Evolutionary conservation across 2,888 invertebrate genomes (phyloP).

Genomic region (Clistopyga incitator): DNA sequence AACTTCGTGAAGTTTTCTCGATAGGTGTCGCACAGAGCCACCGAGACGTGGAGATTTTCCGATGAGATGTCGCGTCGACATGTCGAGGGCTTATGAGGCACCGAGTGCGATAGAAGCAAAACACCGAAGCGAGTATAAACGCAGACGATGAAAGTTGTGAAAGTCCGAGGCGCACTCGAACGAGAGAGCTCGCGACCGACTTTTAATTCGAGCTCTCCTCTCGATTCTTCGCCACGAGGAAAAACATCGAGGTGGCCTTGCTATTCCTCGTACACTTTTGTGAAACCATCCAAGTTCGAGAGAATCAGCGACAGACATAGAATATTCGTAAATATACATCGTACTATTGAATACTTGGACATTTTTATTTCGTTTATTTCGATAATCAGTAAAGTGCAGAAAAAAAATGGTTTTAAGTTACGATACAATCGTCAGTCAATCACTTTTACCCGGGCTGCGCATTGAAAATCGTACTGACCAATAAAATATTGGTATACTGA

Average conservation of each 20-base stretch:
- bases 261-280: neutral
- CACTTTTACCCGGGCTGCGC: neutral
- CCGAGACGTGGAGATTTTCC: slow-evolving; percentile 20
- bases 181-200: slow-evolving; percentile 58
- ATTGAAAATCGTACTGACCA: neutral
- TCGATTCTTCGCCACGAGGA: slow-evolving; percentile 42
- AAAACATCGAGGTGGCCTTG: slow-evolving; percentile 28
- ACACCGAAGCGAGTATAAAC: slow-evolving; percentile 42
- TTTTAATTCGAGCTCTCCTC: slow-evolving; percentile 61
- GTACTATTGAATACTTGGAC: neutral
- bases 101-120: slow-evolving; percentile 19
- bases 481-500: neutral
- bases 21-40: neutral
- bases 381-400: neutral
- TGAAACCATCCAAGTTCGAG: neutral
- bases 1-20: slow-evolving; percentile 25
- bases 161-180: slow-evolving; percentile 62
- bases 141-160: slow-evolving; percentile 70
- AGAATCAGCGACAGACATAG: neutral
- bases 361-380: neutral
- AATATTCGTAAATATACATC: neutral
- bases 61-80: slow-evolving; percentile 29
- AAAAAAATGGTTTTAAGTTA: neutral
- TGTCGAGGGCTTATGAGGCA: neutral
- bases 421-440: neutral